Base-by-base conservation (phyloP, 1,140 invertebrate species). In the Luehdorfia chinensis region DNA sequence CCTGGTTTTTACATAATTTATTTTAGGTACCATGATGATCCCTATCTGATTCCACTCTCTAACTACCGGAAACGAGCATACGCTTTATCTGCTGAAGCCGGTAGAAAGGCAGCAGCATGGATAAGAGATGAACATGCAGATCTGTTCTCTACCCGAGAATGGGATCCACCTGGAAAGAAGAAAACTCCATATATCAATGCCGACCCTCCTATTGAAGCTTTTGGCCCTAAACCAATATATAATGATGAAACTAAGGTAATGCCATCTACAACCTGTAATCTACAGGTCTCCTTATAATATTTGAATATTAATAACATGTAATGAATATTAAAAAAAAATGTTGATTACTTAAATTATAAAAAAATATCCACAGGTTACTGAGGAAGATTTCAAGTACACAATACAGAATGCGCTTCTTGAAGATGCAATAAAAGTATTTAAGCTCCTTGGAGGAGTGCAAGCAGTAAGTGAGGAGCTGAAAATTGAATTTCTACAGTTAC, bases 31-130 rank as follows among this genome's bases (percentile, higher is more conserved):
- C 92, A 95, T 66, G 96, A 98, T 90, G 96, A 98, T 87, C 96
- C 96, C 2, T 97, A 89, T 75, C 85, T 97, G 1, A 93, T 93
- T 59, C 96, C 96, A n/a, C 74, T 87, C 32, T 94, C 93, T n/a
- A 93, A 92, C 80, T 66, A 87, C 28, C 76, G 88, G 2, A 94
- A 96, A 83, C 77, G 95, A 55, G 84, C 88, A 0, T 97, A 89
- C 87, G 91, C 94, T 4, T 75, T 98, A 55, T 90, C 96, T 2
- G 92, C 93, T 71, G 96, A 97, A 76, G 90, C 95, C 14, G 96
- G 96, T 3, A 90, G 90, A 36, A 97, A 95, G 87, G 92, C 96
- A 30, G 96, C 96, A 1, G 90, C 91, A 47, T 98, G 94, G 93
- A 90, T 98, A 33, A 84, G 91, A 51, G 87, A 95, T 59, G 87